Conservation (phyloP, 2,797 vertebrate species). For the Lacerta agilis region DNA sequence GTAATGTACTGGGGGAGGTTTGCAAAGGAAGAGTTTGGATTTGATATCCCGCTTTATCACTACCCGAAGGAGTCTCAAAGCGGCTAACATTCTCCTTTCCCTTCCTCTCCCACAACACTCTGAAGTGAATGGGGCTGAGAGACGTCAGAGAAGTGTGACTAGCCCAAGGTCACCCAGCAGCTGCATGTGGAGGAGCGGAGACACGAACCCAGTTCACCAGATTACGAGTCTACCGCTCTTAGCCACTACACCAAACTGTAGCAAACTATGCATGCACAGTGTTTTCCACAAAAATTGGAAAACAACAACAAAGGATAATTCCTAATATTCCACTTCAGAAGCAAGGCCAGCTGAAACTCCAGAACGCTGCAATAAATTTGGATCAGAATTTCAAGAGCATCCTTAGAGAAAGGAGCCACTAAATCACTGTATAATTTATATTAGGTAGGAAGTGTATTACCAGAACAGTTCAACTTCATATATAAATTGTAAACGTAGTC, state of each 20-base stretch:
- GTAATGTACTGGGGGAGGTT: background rate
- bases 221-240: too few relatives aligned
- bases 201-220: too few relatives aligned
- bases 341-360: background rate
- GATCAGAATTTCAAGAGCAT: background rate
- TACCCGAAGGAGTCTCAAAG: too few relatives aligned
- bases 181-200: too few relatives aligned
- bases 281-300: background rate
- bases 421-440: background rate
- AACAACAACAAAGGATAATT: background rate
- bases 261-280: background rate
- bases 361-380: background rate
- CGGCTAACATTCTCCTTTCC: too few relatives aligned
- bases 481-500: background rate
- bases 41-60: too few relatives aligned
- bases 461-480: background rate
- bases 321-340: background rate
- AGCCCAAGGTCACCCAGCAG: too few relatives aligned
- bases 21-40: background rate
- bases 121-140: too few relatives aligned
- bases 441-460: background rate
- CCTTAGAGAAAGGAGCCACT: background rate
- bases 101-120: too few relatives aligned
- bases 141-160: too few relatives aligned
- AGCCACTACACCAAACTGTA: background rate